phyloP scores from a whole-genome alignment of 2,797 vertebrate species.

The Gorsachius magnificus region DNA sequence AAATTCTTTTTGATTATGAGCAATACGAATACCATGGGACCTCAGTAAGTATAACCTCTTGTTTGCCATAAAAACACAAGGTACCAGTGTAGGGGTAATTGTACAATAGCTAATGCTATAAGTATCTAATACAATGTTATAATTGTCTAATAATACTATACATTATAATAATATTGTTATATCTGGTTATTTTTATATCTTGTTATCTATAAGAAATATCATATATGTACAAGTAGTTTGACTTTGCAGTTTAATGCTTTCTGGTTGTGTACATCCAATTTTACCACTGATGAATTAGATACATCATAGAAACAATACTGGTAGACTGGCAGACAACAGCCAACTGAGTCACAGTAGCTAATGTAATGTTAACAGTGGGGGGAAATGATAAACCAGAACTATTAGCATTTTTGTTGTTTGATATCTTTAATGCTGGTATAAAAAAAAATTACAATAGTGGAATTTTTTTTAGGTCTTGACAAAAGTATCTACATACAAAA shows the following conservation, averaged over 20 bases:
- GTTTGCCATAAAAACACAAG: background rate
- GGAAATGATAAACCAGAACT: background rate
- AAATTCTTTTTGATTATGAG: conserved; percentile 98
- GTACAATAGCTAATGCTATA: background rate
- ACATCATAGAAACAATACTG: background rate
- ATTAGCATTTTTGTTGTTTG: background rate
- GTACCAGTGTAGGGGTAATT: background rate
- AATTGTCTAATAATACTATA: background rate
- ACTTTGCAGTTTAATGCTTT: background rate
- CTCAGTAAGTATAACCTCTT: conserved; percentile 83
- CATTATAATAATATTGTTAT: background rate
- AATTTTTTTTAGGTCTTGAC: background rate
- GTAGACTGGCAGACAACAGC: background rate
- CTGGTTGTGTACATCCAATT: background rate
- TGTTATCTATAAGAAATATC: background rate
- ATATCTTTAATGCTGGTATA: background rate
- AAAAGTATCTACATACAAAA: background rate
- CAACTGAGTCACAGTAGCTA: background rate
- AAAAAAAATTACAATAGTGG: background rate
- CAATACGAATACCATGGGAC: conserved; percentile 98
- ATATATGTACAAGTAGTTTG: background rate
- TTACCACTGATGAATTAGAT: background rate
- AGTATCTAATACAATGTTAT: background rate
- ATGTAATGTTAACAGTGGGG: background rate
- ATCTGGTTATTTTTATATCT: background rate